These are phyloP conservation scores for Zophobas morio DNA, from an alignment of 1,140 invertebrate species.

Conservation along the genomic window DNA sequence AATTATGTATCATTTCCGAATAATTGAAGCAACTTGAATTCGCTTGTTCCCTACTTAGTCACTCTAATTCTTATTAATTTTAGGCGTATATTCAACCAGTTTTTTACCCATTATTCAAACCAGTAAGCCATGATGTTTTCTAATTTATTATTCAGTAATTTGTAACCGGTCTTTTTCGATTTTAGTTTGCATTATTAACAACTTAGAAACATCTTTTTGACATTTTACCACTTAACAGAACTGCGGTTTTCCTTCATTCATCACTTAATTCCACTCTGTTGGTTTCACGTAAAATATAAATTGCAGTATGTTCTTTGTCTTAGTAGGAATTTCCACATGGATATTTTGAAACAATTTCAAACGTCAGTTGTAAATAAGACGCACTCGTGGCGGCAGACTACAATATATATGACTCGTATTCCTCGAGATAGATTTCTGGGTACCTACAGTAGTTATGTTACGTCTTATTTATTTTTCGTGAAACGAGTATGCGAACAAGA, in stretches of 20 bases:
- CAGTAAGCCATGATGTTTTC: too few species aligned
- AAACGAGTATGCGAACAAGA: not conserved
- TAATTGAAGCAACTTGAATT: not conserved
- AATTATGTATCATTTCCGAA: conserved; percentile 8
- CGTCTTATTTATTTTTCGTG: too few species aligned
- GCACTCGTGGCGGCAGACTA: too few species aligned
- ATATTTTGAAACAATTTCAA: conserved; percentile 12
- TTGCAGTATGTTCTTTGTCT: not conserved
- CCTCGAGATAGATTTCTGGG: too few species aligned
- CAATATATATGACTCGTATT: too few species aligned
- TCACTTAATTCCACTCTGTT: conserved; percentile 2
- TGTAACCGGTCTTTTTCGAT: too few species aligned
- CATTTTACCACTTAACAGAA: not conserved
- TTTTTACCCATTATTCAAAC: too few species aligned
- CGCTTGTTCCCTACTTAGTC: not conserved
- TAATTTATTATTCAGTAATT: too few species aligned
- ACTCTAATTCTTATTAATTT: too few species aligned
- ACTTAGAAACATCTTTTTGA: not conserved
- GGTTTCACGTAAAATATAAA: conserved; percentile 10
- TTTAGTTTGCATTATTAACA: not conserved
- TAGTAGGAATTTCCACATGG: conserved; percentile 1
- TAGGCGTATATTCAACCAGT: too few species aligned
- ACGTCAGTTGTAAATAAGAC: not conserved
- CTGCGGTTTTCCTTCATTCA: conserved; percentile 1
- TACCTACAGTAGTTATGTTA: too few species aligned